Conservation (phyloP, 2,888 invertebrate species). For the Ferrisia virgata region DNA sequence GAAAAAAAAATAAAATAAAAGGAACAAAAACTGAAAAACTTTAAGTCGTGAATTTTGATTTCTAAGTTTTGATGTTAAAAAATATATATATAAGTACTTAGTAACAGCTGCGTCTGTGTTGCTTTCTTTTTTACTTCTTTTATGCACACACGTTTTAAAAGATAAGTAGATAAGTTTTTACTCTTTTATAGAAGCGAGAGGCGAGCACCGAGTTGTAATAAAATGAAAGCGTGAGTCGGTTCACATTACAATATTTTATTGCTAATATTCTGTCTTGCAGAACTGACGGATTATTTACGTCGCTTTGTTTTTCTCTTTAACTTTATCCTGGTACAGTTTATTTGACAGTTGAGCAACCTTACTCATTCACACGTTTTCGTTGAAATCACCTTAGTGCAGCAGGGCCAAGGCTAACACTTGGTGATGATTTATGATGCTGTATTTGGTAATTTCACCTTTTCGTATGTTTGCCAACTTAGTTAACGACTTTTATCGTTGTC, state of each 20-base stretch:
- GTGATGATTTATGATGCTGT: slow-evolving; percentile 42
- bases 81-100: slow-evolving; percentile 20
- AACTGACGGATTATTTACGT: slow-evolving; percentile 46
- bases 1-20: not conserved
- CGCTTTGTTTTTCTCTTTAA: slow-evolving; percentile 34
- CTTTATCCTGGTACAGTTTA: slow-evolving; percentile 21
- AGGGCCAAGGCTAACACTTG: slow-evolving; percentile 39
- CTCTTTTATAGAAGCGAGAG: not conserved
- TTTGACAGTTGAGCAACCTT: slow-evolving; percentile 29
- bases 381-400: not conserved
- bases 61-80: slow-evolving; percentile 5
- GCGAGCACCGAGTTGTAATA: slow-evolving; percentile 19
- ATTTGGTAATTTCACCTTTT: slow-evolving; percentile 41
- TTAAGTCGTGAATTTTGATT: slow-evolving; percentile 28
- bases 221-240: not conserved
- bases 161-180: slow-evolving; percentile 30
- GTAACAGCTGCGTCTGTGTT: slow-evolving; percentile 21
- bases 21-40: not conserved
- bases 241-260: slow-evolving; percentile 36
- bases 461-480: slow-evolving; percentile 33
- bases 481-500: slow-evolving; percentile 41
- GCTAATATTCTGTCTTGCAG: slow-evolving; percentile 44
- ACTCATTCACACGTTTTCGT: slow-evolving; percentile 1
- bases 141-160: slow-evolving; percentile 10
- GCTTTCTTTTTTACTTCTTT: slow-evolving; percentile 16